phyloP scores from a whole-genome alignment of 2,797 vertebrate genomes.

The Hemibagrus guttatus region DNA sequence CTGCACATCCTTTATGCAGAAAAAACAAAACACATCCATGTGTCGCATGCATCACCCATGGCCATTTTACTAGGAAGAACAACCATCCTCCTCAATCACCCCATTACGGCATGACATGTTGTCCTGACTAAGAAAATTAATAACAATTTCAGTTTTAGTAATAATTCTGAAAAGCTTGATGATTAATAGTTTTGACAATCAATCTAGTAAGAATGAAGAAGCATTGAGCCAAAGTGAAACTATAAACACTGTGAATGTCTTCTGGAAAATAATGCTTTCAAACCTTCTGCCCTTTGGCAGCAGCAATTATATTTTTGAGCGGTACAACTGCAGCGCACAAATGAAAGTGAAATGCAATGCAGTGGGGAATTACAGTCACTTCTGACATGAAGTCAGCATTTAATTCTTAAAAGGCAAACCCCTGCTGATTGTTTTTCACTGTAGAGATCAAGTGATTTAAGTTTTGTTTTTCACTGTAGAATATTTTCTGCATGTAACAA shows the following conservation, averaged over 20 bases:
- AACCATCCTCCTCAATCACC: background rate
- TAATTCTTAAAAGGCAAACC: slow-evolving; percentile 9
- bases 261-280: background rate
- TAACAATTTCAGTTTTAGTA: background rate
- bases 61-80: background rate
- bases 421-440: slow-evolving; percentile 2
- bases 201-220: background rate
- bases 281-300: background rate
- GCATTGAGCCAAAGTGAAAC: background rate
- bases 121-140: background rate
- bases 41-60: background rate
- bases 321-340: background rate
- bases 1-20: background rate
- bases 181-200: slow-evolving; percentile 7
- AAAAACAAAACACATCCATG: too few relatives aligned
- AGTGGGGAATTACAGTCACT: slow-evolving; percentile 3
- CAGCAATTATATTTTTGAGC: background rate
- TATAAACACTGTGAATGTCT: background rate
- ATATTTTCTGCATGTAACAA: background rate
- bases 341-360: background rate
- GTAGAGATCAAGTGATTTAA: background rate
- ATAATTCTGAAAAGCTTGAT: slow-evolving; percentile 12
- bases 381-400: slow-evolving; percentile 6
- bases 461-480: background rate
- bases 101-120: background rate